Base-by-base conservation (phyloP, 2,888 invertebrate species). In the Oxytorus armatus region DNA sequence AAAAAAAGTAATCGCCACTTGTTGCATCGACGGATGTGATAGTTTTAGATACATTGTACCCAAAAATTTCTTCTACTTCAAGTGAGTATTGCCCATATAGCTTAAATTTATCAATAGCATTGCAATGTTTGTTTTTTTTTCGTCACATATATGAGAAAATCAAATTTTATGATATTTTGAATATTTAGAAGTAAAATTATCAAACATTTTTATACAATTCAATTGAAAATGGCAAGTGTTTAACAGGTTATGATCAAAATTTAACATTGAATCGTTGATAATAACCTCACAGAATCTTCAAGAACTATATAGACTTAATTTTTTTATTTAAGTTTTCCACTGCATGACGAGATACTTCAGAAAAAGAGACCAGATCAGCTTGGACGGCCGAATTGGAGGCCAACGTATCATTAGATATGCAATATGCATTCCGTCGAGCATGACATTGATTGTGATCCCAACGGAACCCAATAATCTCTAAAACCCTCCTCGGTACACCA, bases 361-460 rank as follows among this genome's bases (percentile, higher is more conserved):
- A 59, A 82, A 33, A 77, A 83, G 59, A 86, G 85, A 85, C 49
- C 83, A 1, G 49, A 29, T 1, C 79, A 82, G 65, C 84, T 85
- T 1, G 63, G 77, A 7, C 59, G 57, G 14, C 44, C 66, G 11
- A 59, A 81, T 42, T 84, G 78, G 75, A 39, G 61, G 11, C 83
- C 81, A 3, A 53, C 72, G 10, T 4, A 47, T 8, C 74, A 79
- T 44, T 61, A 69, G 53, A 83, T 86, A 68, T 86, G 86, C 73
- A 83, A 83, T 42, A 73, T 74, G 18, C 84, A 86, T 70, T 86
- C 86, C 80, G 39, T 57, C 49, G 49, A 44, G 0, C 33, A 59
- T 11, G 84, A 84, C 42, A 44, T 85, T 16, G 65, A 73, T 14
- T 57, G 69, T 23, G 44, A 49, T 51, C 53, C 65, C 1, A 29